Conservation (phyloP, 2,888 invertebrate species). For the Xanthia togata region DNA sequence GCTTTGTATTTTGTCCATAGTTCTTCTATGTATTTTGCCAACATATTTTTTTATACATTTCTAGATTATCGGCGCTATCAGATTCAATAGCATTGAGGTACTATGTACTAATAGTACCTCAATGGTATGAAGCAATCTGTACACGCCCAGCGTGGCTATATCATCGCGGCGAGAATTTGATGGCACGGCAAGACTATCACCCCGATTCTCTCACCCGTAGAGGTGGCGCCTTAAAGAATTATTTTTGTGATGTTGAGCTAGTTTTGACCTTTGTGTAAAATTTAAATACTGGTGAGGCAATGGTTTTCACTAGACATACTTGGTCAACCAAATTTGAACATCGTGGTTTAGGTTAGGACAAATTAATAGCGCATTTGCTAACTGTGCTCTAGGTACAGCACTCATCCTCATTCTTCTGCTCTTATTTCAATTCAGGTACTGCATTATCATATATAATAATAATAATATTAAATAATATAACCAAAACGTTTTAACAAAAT, state of each 20-base stretch:
- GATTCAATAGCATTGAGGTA: too few relatives aligned
- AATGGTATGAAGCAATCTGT: too few relatives aligned
- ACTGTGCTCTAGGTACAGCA: not conserved
- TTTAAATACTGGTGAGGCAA: not conserved
- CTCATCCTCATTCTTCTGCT: not conserved
- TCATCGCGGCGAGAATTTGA: too few relatives aligned
- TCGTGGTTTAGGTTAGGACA: not conserved
- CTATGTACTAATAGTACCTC: too few relatives aligned
- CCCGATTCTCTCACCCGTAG: too few relatives aligned
- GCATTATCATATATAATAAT: too few relatives aligned
- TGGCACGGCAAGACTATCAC: too few relatives aligned
- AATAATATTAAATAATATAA: too few relatives aligned
- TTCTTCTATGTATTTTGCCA: not conserved
- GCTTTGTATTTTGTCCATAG: not conserved
- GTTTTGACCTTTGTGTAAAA: not conserved
- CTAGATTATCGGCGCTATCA: not conserved
- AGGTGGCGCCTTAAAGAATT: too few relatives aligned
- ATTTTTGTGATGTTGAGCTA: not conserved
- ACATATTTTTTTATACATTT: constrained; percentile 3
- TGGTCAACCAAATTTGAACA: not conserved
- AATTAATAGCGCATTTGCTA: not conserved
- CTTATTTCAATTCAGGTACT: not conserved
- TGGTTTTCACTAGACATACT: not conserved
- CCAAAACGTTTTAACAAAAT: not conserved
- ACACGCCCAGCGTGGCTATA: too few relatives aligned